Base-by-base conservation (phyloP, 2,888 invertebrate species). In the Epinotia ramella region DNA sequence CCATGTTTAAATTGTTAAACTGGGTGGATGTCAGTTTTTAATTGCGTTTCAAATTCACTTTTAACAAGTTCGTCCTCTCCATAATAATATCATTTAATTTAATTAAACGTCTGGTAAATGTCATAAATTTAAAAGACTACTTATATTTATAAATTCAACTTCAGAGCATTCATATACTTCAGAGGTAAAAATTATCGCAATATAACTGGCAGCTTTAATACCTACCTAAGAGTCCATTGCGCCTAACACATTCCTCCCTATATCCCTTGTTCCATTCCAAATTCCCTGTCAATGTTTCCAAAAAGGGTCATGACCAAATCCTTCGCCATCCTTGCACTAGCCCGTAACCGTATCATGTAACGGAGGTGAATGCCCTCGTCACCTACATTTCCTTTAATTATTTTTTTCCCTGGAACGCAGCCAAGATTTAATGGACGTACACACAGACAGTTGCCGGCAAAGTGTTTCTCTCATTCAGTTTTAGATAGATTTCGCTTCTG, bases 361-460 rank as follows among this genome's bases (percentile, higher is more conserved):
- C 68, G 20, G 12, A 72, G 85, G 83, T 86, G 80, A 86, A 84
- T 77, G 83, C 77, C 84, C 85, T 79, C 67, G 60, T 76, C 77
- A 77, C 78, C 65, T 77, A 79, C 73, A 67, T 78, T 76, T 83
- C 79, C 83, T 86, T 84, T 86, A 85, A 87, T 80, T 83, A 76
- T 81, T 82, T 83, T 66, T 86, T 84, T 83, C 78, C 76, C 73
- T 87, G 87, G 87, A 81, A 0, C 9, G 0, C 3, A 59, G 83
- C 87, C 87, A 87, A 78, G 28, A 11, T 80, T 81, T 84, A 84
- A 86, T 86, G 84, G 81, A 81, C 72, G 79, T 70, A 53, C 74
- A 68, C 68, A 73, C 78, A 78, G 78, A 73, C 62, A 69, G 69
- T 40, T 40, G 40, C 65, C 69, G 66, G 67, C 76, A 63, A 67